Conservation (phyloP, 2,113 vertebrate genomes). For the Scomber colias region DNA sequence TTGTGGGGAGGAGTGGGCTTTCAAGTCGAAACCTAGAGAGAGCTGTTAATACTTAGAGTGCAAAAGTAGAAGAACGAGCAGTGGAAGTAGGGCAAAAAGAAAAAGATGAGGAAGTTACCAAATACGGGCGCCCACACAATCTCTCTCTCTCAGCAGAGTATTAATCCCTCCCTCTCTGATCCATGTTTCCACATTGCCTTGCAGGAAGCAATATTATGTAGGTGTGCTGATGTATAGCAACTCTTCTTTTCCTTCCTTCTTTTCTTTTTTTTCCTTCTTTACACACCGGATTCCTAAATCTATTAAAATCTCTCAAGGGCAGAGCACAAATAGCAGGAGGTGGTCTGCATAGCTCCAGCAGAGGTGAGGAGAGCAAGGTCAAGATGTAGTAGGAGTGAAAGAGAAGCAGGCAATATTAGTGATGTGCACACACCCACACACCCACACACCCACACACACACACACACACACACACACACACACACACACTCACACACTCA, state of each 20-base stretch:
- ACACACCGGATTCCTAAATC: constrained; percentile 16
- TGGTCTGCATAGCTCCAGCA: constrained; percentile 5
- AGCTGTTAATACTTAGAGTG: constrained; percentile 17
- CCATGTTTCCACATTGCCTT: background rate
- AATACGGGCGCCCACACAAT: constrained; percentile 13
- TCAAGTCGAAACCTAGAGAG: background rate
- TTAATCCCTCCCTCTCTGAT: constrained; percentile 6
- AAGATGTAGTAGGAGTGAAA: constrained; percentile 59
- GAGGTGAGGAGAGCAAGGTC: constrained; percentile 57
- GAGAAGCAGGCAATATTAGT: constrained; percentile 60
- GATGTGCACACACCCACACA: constrained; percentile 26
- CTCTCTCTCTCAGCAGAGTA: background rate
- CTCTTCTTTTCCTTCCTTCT: background rate
- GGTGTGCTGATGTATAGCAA: background rate
- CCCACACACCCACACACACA: too few species aligned
- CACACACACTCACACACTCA: background rate
- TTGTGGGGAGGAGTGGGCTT: background rate
- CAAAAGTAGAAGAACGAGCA: background rate
- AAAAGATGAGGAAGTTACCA: constrained; percentile 34
- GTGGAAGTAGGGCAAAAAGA: background rate
- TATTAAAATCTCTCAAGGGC: constrained; percentile 14
- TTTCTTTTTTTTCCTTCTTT: background rate
- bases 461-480: too few species aligned
- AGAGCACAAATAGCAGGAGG: background rate
- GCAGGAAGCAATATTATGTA: constrained; percentile 6